Base-by-base conservation (phyloP, 2,888 invertebrate species). In the Plagiodera versicolora region DNA sequence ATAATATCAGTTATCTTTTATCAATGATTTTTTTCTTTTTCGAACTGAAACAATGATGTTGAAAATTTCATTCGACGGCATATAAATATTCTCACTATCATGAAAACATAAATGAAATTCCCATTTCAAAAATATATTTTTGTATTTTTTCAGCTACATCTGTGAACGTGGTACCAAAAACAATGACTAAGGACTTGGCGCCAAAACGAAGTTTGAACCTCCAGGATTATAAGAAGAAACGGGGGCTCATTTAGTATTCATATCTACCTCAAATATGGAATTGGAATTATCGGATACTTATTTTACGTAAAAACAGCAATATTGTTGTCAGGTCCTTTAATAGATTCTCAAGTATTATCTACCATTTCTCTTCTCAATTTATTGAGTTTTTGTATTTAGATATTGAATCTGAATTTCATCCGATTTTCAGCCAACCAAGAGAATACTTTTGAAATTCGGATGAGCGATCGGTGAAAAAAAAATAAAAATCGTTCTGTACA, bases 161-260 rank as follows among this genome's bases (percentile, higher is more conserved):
- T 35, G 87, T 89, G 2, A 88, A 86, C 71, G 86, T 90, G 18
- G 86, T 90, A 66, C 89, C 92, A 1, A 92, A 92, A 75, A 89
- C 90, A 44, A 83, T 88, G 35, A 86, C 87, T 11, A 90, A 89
- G 77, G 92, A 92, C 73, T 87, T 90, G 1, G 92, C 91, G 0
- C 94, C 95, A 5, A 88, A 91, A 68, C 82, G 95, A 59, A 93
- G 94, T 0, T 82, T 95, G 48, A 95, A 95, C 78, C 82, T 95
- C 66, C 94, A 95, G 75, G 95, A 95, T 77, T 95, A 95, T 80
- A 95, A 95, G 83, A 94, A 94, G 81, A 90, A 94, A 74, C 88
- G 94, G 71, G 95, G 95, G 56, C 88, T 95, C 65, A 95, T 95
- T 66, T 79, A 79, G 77, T 77, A 75, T 63, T 71, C 66, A 50